Percentiles rank a stretch among this genome's conserved stretches.
These are phyloP conservation scores for Lucinisca nassula DNA, from an alignment of 2,888 invertebrate species.

Conservation along the genomic window DNA sequence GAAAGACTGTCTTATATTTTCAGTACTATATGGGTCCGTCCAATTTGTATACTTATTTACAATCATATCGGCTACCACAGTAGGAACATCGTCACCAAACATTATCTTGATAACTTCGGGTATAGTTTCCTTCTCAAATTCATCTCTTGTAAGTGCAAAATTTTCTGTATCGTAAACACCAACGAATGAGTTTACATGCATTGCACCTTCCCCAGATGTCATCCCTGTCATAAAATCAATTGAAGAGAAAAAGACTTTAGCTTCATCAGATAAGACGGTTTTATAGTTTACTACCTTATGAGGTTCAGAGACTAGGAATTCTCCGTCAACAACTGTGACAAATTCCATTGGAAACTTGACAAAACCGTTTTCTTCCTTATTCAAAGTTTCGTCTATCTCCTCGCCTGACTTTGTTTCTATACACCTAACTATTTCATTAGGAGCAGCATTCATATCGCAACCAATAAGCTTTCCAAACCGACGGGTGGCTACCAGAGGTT, in stretches of 20 bases:
- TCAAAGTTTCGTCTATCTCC: neutral
- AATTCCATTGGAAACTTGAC: constrained; percentile 91
- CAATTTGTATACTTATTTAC: constrained; percentile 45
- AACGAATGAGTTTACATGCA: neutral
- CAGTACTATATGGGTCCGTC: constrained; percentile 89
- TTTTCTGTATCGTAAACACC: constrained; percentile 8
- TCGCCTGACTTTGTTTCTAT: neutral
- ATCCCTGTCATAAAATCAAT: constrained; percentile 95
- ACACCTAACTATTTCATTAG: constrained; percentile 11
- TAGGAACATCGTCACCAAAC: constrained; percentile 22
- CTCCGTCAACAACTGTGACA: constrained; percentile 96
- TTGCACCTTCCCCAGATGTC: constrained; percentile 91
- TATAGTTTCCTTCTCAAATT: constrained; percentile 12
- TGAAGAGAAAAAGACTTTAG: constrained; percentile 96
- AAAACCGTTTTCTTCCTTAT: constrained; percentile 20
- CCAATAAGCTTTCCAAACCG: constrained; percentile 9
- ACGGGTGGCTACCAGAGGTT: constrained; percentile 24
- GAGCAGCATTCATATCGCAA: neutral
- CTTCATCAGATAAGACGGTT: constrained; percentile 95
- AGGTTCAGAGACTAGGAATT: constrained; percentile 95
- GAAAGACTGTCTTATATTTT: constrained; percentile 94
- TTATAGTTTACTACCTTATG: constrained; percentile 94
- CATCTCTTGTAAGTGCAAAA: constrained; percentile 30
- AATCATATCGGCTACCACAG: constrained; percentile 23
- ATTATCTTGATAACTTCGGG: neutral